These are phyloP conservation scores for Phallusia fumigata DNA, from an alignment of 23 tunicate genomes.

Conservation along the genomic window DNA sequence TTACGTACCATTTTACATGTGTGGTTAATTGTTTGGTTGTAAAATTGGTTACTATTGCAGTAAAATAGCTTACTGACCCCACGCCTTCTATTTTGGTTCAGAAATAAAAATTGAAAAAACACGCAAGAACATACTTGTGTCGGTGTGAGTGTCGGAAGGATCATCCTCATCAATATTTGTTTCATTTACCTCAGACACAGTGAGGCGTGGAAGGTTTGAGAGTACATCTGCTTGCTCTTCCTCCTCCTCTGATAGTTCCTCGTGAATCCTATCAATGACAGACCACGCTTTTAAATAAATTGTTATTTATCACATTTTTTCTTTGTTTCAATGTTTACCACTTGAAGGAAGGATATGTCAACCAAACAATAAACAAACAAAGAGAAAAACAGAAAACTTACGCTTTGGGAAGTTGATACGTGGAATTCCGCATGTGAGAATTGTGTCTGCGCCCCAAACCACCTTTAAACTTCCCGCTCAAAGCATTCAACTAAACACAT, in stretches of 20 bases:
- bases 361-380: neutral
- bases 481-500: constrained; percentile 40
- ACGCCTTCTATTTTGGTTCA: too few relatives aligned
- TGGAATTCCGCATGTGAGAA: neutral
- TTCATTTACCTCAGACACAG: constrained; percentile 45
- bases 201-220: constrained; percentile 38
- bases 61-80: too few relatives aligned
- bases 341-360: neutral
- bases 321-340: neutral
- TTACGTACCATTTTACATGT: too few relatives aligned
- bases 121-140: constrained; percentile 10
- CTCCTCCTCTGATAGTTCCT: constrained; percentile 28
- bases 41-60: too few relatives aligned
- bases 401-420: neutral
- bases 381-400: neutral
- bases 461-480: constrained; percentile 44
- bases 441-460: constrained; percentile 61
- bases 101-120: neutral
- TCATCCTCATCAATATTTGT: neutral
- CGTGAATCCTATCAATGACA: neutral
- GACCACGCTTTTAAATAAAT: too few relatives aligned
- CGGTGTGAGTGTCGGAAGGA: neutral
- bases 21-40: too few relatives aligned
- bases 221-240: constrained; percentile 36
- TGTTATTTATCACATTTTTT: too few relatives aligned